Evolutionary conservation across 2,888 invertebrate species (phyloP).

Genomic region (Neocrepidodera transversa): DNA sequence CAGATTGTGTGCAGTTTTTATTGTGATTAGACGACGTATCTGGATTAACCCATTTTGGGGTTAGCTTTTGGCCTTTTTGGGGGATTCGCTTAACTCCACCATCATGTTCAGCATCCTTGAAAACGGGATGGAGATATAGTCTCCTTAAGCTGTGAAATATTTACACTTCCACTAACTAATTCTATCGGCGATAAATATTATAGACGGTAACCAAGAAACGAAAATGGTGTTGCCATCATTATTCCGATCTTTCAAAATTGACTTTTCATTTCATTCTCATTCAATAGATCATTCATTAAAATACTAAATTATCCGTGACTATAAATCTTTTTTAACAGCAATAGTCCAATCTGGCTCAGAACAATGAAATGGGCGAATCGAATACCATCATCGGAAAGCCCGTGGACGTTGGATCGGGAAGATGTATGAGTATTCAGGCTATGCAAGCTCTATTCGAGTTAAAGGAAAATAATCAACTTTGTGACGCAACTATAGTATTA

Average conservation of each 20-base stretch:
- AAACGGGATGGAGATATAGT: too few relatives aligned
- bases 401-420: slow-evolving; percentile 61
- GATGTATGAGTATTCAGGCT: slow-evolving; percentile 83
- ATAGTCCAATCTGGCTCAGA: slow-evolving; percentile 46
- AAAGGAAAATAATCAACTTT: slow-evolving; percentile 81
- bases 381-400: slow-evolving; percentile 47
- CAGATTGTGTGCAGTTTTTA: too few relatives aligned
- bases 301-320: slow-evolving; percentile 48
- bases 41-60: too few relatives aligned
- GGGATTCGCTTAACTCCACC: too few relatives aligned
- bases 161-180: too few relatives aligned
- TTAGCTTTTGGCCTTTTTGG: too few relatives aligned
- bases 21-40: too few relatives aligned
- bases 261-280: slow-evolving; percentile 48
- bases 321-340: slow-evolving; percentile 32
- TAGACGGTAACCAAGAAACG: slow-evolving; percentile 34
- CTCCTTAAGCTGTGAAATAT: too few relatives aligned
- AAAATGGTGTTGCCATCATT: slow-evolving; percentile 32
- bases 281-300: slow-evolving; percentile 40
- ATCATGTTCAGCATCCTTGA: too few relatives aligned
- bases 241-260: slow-evolving; percentile 43
- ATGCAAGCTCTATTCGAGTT: slow-evolving; percentile 86
- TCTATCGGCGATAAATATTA: neutral
- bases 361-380: slow-evolving; percentile 55
- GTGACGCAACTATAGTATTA: slow-evolving; percentile 84